A percentile compares a stretch with the other conserved stretches of the same genome.
Conservation (phyloP, 2,797 vertebrate genomes). For the Phataginus tricuspis region DNA sequence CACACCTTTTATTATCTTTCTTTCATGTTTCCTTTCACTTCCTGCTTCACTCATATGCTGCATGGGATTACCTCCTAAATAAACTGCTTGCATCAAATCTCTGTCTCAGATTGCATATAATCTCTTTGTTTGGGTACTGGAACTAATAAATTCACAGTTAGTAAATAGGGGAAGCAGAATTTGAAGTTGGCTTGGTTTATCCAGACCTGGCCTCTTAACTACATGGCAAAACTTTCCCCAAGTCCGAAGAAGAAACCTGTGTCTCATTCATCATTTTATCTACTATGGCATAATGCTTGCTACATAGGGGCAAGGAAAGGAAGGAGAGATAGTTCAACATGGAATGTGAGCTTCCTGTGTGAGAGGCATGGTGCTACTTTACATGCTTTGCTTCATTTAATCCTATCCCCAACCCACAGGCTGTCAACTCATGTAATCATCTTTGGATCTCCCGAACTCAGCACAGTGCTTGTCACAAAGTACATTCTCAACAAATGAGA, state of each 20-base stretch:
- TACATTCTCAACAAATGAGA: not conserved
- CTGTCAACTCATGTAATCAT: not conserved
- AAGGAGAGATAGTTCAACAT: not conserved
- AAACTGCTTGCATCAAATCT: not conserved
- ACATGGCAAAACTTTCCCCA: not conserved
- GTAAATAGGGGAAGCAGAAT: not conserved
- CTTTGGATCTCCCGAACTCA: not conserved
- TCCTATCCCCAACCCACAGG: no score
- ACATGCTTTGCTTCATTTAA: not conserved
- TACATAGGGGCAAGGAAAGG: not conserved
- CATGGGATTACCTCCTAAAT: not conserved
- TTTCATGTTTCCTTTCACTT: not conserved
- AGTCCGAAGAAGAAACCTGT: not conserved
- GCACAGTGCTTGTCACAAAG: not conserved
- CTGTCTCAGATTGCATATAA: no score
- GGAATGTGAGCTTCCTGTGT: not conserved
- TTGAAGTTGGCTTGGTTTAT: not conserved
- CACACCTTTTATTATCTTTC: not conserved
- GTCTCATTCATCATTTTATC: not conserved
- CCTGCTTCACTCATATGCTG: not conserved
- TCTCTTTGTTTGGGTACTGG: not conserved
- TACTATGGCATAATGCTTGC: no score
- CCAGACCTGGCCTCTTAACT: not conserved
- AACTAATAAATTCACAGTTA: not conserved
- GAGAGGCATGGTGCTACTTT: not conserved